Evolutionary conservation across 2,888 invertebrate genomes (phyloP), one percentile per base, ranked within the genome.

Genomic region (Pegoplata infirma): DNA sequence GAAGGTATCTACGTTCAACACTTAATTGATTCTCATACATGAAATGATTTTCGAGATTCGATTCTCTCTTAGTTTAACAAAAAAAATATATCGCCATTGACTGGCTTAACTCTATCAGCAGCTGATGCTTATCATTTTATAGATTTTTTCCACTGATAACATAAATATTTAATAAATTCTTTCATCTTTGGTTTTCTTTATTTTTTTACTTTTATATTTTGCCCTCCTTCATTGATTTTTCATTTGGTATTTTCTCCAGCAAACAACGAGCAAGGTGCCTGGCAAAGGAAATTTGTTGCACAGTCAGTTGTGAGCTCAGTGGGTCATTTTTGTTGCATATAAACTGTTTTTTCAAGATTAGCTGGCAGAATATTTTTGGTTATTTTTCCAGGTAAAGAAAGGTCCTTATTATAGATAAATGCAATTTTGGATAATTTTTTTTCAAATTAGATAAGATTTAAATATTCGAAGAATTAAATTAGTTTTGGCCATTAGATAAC

Each of bases 111-210:
- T 64, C 61, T 53, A 64, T 40, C 67, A 74, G 74, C 79, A 75
- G 63, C 63, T 79, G 79, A 79, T 79, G 71, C 71, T 79, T 79
- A 79, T 79, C 79, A 79, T 63, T 79, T 75, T 58, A 67, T 53
- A 75, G 79, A 79, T 79, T 67, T 67, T 49, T 75, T 79, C 69
- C 44, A 67, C 67, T 72, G 79, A 79, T 79, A 79, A 75, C 25
- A 53, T 17, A 68, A 68, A 63, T 68, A 68, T 28, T 64, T 49
- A 63, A 69, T 76, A 67, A 75, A 69, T 51, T 76, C 61, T 58
- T 69, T 56, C 47, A 63, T 63, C 49, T 56, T 63, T 55, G 5
- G 10, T 19, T 21, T 12, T 4, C 12, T 51, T 12, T 23, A 25
- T 58, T 23, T 56, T 12, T 10, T 21, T n/a, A n/a, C n/a, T 8